phyloP scores from a whole-genome alignment of 2,113 vertebrate genomes.

The Opisthocomus hoazin region DNA sequence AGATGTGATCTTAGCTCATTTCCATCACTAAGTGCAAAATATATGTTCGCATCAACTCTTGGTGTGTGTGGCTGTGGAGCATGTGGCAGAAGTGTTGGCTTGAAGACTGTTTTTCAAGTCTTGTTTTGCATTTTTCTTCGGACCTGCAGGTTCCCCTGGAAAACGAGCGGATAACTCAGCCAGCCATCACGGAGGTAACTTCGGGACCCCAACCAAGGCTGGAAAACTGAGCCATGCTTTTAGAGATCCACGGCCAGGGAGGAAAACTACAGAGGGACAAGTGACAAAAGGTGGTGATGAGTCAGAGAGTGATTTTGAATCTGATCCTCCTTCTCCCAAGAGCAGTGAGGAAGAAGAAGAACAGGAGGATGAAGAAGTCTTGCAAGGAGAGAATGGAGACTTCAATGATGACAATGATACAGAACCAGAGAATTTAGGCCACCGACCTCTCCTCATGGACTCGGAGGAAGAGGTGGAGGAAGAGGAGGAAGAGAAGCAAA shows the following conservation, averaged over 20 bases:
- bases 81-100: not conserved
- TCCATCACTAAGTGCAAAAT: not conserved
- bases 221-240: slow-evolving; percentile 47
- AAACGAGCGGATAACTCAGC: slow-evolving; percentile 45
- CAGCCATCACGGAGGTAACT: not conserved
- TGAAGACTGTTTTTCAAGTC: not conserved
- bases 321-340: slow-evolving; percentile 92
- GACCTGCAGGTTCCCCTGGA: slow-evolving; percentile 73
- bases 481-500: slow-evolving; percentile 85
- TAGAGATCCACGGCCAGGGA: slow-evolving; percentile 71
- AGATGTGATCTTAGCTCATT: not conserved
- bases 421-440: slow-evolving; percentile 88
- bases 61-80: not conserved
- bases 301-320: slow-evolving; percentile 96
- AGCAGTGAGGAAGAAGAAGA: slow-evolving; percentile 94
- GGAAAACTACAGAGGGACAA: slow-evolving; percentile 54
- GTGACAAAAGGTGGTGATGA: slow-evolving; percentile 71
- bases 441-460: slow-evolving; percentile 93
- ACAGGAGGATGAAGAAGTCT: slow-evolving; percentile 85
- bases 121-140: slow-evolving; percentile 46
- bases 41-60: not conserved
- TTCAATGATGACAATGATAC: slow-evolving; percentile 82
- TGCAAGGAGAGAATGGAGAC: slow-evolving; percentile 85
- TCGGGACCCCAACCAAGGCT: slow-evolving; percentile 13
- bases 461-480: slow-evolving; percentile 91